These are phyloP conservation scores for Phalacrocorax carbo DNA, from an alignment of 2,113 vertebrate species.

Conservation along the genomic window DNA sequence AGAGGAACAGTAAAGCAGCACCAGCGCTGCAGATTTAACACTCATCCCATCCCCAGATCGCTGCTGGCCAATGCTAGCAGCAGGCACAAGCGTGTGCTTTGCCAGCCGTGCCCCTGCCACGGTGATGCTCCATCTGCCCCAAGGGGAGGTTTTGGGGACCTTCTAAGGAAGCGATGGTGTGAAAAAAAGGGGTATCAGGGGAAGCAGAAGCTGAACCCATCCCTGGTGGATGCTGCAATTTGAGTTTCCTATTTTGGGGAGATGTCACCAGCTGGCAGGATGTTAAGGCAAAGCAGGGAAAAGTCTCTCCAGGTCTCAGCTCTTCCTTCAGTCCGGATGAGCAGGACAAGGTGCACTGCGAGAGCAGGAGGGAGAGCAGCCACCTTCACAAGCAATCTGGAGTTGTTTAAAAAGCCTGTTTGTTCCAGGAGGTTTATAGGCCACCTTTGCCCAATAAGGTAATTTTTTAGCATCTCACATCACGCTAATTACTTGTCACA, in stretches of 20 bases:
- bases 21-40: background rate
- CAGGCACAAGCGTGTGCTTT: background rate
- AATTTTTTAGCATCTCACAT: slow-evolving; percentile 67
- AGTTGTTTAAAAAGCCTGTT: slow-evolving; percentile 8
- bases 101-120: background rate
- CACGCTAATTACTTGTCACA: slow-evolving; percentile 73
- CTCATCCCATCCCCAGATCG: background rate
- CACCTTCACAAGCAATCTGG: background rate
- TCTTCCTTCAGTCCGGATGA: background rate
- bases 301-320: background rate
- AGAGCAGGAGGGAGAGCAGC: background rate
- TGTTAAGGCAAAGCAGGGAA: background rate
- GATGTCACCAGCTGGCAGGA: background rate
- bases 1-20: slow-evolving; percentile 26
- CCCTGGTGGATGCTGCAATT: background rate
- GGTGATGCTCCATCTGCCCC: accelerated
- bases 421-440: slow-evolving; percentile 62
- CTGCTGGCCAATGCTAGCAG: background rate
- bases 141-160: background rate
- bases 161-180: background rate
- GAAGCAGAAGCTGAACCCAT: background rate
- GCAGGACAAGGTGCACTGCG: background rate
- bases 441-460: slow-evolving; percentile 73
- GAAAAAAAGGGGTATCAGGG: background rate
- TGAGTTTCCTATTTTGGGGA: background rate